Evolutionary conservation across 1,140 invertebrate genomes (phyloP).

Genomic region (Meloidogyne floridensis): DNA sequence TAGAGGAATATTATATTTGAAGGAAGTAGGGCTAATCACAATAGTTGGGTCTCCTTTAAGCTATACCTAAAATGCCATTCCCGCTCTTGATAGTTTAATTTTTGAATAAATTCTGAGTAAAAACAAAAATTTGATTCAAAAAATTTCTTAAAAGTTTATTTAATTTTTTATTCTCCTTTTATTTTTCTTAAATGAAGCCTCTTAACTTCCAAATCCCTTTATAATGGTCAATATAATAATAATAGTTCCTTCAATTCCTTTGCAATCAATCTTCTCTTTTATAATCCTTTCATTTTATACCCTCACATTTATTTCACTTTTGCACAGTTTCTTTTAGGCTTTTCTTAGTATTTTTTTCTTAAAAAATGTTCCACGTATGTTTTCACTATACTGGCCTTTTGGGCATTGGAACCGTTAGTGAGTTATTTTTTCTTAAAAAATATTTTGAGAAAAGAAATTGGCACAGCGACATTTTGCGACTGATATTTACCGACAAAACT

Average conservation of each 20-base stretch:
- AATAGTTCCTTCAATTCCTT: not conserved
- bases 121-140: too few relatives aligned
- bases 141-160: too few relatives aligned
- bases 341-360: constrained; percentile 10
- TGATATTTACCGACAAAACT: too few relatives aligned
- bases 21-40: too few relatives aligned
- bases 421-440: constrained; percentile 20
- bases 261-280: constrained; percentile 6
- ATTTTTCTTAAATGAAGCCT: not conserved
- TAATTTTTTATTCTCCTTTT: not conserved
- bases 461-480: too few relatives aligned
- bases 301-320: constrained; percentile 9
- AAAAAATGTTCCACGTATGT: constrained; percentile 50
- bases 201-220: not conserved
- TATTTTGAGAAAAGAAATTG: too few relatives aligned
- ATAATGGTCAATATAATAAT: not conserved
- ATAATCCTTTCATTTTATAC: constrained; percentile 24
- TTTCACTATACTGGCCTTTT: constrained; percentile 58
- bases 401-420: constrained; percentile 55
- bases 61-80: too few relatives aligned
- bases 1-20: too few relatives aligned
- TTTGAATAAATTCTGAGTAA: too few relatives aligned
- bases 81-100: too few relatives aligned
- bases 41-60: too few relatives aligned
- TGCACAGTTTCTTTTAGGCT: not conserved